phyloP scores from a whole-genome alignment of 1,140 invertebrate species.

The Parapsyche elsis region DNA sequence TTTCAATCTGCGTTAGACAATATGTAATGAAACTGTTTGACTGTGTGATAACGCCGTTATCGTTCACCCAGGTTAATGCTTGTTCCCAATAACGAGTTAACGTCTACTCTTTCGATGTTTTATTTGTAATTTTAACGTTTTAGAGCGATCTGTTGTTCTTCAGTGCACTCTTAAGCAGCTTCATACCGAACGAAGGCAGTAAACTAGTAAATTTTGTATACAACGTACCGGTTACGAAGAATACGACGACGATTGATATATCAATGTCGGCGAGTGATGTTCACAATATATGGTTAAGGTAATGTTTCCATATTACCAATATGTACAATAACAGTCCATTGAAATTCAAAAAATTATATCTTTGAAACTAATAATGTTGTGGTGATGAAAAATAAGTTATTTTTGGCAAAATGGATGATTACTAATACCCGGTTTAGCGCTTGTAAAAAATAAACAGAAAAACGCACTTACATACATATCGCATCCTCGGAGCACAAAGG shows the following conservation, averaged over 20 bases:
- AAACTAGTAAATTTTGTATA: constrained; percentile 43
- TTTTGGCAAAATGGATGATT: no score
- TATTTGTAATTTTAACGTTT: constrained; percentile 47
- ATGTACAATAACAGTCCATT: not conserved
- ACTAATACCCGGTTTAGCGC: no score
- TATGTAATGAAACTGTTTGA: constrained; percentile 63
- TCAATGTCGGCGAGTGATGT: constrained; percentile 49
- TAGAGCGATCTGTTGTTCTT: constrained; percentile 52
- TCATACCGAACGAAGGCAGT: constrained; percentile 32
- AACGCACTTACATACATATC: no score
- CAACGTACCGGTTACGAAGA: constrained; percentile 39
- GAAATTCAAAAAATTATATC: no score
- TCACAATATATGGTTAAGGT: constrained; percentile 49
- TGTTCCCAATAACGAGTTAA: constrained; percentile 27
- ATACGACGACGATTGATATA: constrained; percentile 40
- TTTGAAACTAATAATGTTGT: no score
- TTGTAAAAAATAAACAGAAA: no score
- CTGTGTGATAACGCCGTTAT: constrained; percentile 62
- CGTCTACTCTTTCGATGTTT: constrained; percentile 10
- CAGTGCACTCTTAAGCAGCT: constrained; percentile 47
- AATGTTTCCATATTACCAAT: not conserved
- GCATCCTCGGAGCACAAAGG: no score
- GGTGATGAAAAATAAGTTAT: no score
- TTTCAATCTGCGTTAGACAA: constrained; percentile 59
- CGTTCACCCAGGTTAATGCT: constrained; percentile 61